Evolutionary conservation across 2,113 vertebrate species (phyloP), one percentile per base, ranked within the genome.

Genomic region (Nibea coibor): DNA sequence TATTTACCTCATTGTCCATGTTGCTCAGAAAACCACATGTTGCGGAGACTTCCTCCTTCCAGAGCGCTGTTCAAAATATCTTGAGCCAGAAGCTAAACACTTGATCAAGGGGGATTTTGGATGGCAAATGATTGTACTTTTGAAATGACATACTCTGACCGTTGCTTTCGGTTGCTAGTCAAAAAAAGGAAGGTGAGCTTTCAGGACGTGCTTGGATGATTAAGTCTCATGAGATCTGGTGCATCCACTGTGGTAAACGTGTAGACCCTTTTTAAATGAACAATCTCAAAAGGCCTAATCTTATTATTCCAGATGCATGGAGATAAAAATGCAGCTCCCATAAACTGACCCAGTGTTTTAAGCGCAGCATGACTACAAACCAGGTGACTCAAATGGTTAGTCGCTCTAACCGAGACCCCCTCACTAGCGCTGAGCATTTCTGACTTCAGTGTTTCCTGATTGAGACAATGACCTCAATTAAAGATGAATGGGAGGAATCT

Each of bases 401-500:
- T 84, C 51, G 5, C 35, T 75, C 77, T 51, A 35, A 74, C 48
- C 11, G 26, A 45, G 53, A 67, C 28, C 65, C 47, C 47, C 47
- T 68, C 51, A 62, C 59, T 68, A 26, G 45, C 11, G 19, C 39
- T 75, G 48, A 45, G 54, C 61, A 64, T 86, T 75, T 71, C 53
- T 65, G 26, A 70, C 75, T 57, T 66, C 17, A 5, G 14, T 62
- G 73, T 43, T 74, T 75, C 61, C 43, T 54, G 26, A 72, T 73
- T 63, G 73, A 76, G 73, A 83, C 81, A 85, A 83, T 75, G 67
- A 73, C 66, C 50, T 82, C 70, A 90, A 91, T 91, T 92, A 88
- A 73, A 57, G 61, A 84, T 87, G 87, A 90, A 93, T 87, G 82
- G 47, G 5, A 80, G 89, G 92, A 93, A 93, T 93, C 89, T 83